phyloP scores from a whole-genome alignment of 2,797 vertebrate genomes.

The Anguilla anguilla region DNA sequence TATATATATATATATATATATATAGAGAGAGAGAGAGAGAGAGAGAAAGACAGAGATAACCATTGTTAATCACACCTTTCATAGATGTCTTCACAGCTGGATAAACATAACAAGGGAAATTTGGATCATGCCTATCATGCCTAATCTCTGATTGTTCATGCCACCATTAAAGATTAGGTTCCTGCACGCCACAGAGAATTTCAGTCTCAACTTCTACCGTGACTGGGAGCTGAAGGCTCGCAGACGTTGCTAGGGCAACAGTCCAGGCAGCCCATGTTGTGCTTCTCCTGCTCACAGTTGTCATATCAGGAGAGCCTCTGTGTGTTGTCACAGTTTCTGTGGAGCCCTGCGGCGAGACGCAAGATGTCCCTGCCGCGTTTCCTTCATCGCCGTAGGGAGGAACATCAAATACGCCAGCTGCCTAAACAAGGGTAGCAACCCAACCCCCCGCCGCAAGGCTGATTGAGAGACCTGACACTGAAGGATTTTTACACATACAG shows the following conservation, averaged over 20 bases:
- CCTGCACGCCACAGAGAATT: constrained; percentile 7
- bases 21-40: too few relatives aligned
- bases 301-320: constrained; percentile 64
- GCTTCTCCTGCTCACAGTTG: constrained; percentile 73
- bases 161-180: not conserved
- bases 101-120: not conserved
- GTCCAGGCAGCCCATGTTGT: constrained; percentile 75
- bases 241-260: constrained; percentile 81
- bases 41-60: too few relatives aligned
- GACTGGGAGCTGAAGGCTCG: constrained; percentile 34
- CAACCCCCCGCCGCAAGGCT: constrained; percentile 3
- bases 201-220: constrained; percentile 42
- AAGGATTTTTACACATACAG: not conserved
- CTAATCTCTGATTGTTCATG: too few relatives aligned
- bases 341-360: constrained; percentile 19
- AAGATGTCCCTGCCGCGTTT: constrained; percentile 33
- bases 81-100: not conserved
- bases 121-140: not conserved
- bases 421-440: constrained; percentile 7
- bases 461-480: not conserved
- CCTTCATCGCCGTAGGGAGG: constrained; percentile 18
- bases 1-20: too few relatives aligned
- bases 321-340: constrained; percentile 48
- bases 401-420: constrained; percentile 29
- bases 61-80: not conserved